Evolutionary conservation across 2,797 vertebrate genomes (phyloP), one percentile per base, ranked within the genome.

Genomic region (Austrolebias charrua): DNA sequence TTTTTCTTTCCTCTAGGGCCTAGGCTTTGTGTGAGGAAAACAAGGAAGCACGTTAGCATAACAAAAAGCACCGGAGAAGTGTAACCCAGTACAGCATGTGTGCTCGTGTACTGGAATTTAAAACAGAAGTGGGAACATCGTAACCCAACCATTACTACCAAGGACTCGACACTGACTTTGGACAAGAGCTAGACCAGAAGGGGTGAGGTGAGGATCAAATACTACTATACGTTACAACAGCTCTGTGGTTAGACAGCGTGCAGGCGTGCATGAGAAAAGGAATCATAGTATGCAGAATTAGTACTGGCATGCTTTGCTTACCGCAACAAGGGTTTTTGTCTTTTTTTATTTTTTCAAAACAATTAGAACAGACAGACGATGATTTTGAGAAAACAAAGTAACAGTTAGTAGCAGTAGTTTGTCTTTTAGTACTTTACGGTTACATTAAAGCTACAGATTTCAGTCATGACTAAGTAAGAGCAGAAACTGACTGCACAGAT

Each of bases 231-330:
- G 80, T 87, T 60, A 80, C 61, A 78, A 88, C 66, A 57, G 87
- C 80, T 89, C 92, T 93, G 89, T 80, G 81, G 86, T 83, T 81
- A 80, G 75, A 90, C 78, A 88, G 81, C 78, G 87, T 90, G 90
- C 87, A 88, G 89, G 90, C 83, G 86, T 90, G 84, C 85, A 88
- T 88, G 84, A 86, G 76, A 86, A 55, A 89, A 82, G 77, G 86
- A 76, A 85, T 71, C 66, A 89, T 52, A 88, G 72, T 83, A 73
- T 79, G 73, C 71, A 90, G 63, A 80, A 75, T 90, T 88, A 89
- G 83, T 85, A 81, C 79, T 72, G 16, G 61, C 87, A 90, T 89
- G 86, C 89, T 85, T 86, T 83, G 71, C 87, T 90, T 89, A 89
- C 89, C 88, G 87, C 88, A n/a, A 81, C 51, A 88, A 74, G 55